phyloP scores from a whole-genome alignment of 2,797 vertebrate genomes.

The Ispidina lecontei region DNA sequence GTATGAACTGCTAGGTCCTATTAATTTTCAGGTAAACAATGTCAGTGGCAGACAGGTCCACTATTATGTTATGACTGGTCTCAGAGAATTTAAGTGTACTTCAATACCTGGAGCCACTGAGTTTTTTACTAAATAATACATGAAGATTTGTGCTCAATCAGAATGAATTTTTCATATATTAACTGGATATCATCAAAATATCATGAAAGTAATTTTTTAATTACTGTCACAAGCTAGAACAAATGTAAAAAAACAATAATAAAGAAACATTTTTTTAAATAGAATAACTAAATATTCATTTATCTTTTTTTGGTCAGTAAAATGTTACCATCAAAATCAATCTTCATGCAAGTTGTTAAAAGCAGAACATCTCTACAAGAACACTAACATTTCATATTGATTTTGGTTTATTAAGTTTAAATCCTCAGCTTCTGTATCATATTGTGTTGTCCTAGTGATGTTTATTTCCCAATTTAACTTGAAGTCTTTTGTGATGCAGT shows the following conservation, averaged over 20 bases:
- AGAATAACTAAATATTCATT: not conserved
- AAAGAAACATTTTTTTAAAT: not conserved
- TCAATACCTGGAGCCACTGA: not conserved
- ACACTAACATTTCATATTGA: not conserved
- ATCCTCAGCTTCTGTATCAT: not conserved
- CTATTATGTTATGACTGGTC: not conserved
- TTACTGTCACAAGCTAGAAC: not conserved
- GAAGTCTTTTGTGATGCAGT: not conserved
- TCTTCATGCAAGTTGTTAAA: not conserved
- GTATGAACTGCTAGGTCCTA: not conserved
- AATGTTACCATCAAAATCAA: not conserved
- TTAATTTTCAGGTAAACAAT: slow-evolving; percentile 4
- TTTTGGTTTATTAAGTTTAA: not conserved
- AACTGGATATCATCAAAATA: not conserved
- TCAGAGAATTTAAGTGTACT: not conserved
- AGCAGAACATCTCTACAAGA: not conserved
- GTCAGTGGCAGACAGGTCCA: not conserved
- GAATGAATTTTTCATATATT: not conserved
- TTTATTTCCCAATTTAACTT: not conserved
- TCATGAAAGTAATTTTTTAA: not conserved
- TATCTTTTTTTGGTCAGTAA: not conserved
- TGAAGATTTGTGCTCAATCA: not conserved
- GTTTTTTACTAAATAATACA: not conserved
- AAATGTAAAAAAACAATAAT: not conserved
- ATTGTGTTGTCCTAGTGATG: not conserved